Evolutionary conservation across 2,888 invertebrate genomes (phyloP), one percentile per base, ranked within the genome.

Genomic region (Oscheius sp.): DNA sequence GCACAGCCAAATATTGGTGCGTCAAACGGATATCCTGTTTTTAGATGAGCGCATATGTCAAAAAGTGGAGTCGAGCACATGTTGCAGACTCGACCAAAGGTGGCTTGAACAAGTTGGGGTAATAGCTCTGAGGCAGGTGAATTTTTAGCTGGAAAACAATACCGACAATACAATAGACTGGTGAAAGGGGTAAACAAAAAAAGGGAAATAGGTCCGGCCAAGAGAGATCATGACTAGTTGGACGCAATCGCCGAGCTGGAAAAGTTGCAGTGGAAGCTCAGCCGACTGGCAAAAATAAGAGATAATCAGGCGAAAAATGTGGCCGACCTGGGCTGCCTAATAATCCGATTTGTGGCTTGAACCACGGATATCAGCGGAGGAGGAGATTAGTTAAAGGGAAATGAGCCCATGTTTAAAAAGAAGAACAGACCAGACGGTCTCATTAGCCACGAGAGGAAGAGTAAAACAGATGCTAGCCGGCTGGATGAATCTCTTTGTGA

Each of bases 291-390:
- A 35, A 66, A 49, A 61, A 52, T n/a, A 27, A 66, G 27, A 66
- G 66, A 66, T 66, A 66, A 66, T 66, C 66, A 66, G 52, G 66
- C 66, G 66, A 66, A 66, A 66, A 66, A 43, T 43, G 58, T 45
- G 16, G 18, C 21, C 13, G 25, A 16, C 25, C 55, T 21, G 18
- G 18, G 41, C 43, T 43, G 13, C 43, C 6, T n/a, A 35, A 9
- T 35, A 29, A n/a, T 16, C 35, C 35, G 35, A 35, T 35, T 35
- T 35, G 35, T 6, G 35, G 35, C 7, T 29, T 35, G 25, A 55
- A 13, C 56, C 13, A 13, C 21, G 56, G 56, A 55, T 55, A 55
- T 55, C 21, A 55, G 56, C 27, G 29, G 35, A 13, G 61, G 23
- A 23, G 21, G 25, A 25, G 61, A 61, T 61, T 61, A 61, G 43